Base-by-base conservation (phyloP, 2,797 vertebrate genomes). In the Helostoma temminkii region DNA sequence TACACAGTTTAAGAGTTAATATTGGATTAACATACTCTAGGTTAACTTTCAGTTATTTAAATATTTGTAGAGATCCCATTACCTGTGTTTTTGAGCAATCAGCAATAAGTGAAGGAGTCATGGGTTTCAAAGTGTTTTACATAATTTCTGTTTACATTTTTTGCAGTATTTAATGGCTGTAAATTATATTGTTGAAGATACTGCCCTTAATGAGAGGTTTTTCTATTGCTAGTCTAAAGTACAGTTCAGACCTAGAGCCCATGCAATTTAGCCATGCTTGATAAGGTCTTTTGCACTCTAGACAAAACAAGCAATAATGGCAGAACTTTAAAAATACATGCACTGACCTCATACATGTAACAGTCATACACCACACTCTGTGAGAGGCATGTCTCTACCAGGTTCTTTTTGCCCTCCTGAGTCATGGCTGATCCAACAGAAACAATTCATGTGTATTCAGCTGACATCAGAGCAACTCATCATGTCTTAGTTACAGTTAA, bases 31-130 rank as follows among this genome's bases (percentile, higher is more conserved):
- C 89, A 90, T 88, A 78, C 61, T 83, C 73, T 85, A 78, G 32
- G 85, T 70, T 76, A 65, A 85, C 50, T 68, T 77, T 74, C 59
- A 73, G 58, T 62, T 81, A 76, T 87, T 88, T 90, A 90, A 92
- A 92, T 90, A 92, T 92, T 90, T 93, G 76, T 93, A 92, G 91
- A 93, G 74, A 92, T 92, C 88, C 92, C 88, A 72, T 69, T 52
- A 37, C 66, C 41, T 63, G 59, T 76, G 64, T 61, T 82, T 81
- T 64, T 71, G 22, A 80, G 53, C 41, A 72, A 79, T 48, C 34
- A 65, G 48, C 74, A 61, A 76, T 50, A 81, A 75, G 58, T 55
- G 43, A 66, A 69, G 18, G 65, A 76, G 53, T 65, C 49, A 15
- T 43, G 37, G 21, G 25, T 71, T 68, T 50, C 6, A 63, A 53